Evolutionary conservation across 2,888 invertebrate species (phyloP).

Genomic region (Perizoma flavofasciatum): DNA sequence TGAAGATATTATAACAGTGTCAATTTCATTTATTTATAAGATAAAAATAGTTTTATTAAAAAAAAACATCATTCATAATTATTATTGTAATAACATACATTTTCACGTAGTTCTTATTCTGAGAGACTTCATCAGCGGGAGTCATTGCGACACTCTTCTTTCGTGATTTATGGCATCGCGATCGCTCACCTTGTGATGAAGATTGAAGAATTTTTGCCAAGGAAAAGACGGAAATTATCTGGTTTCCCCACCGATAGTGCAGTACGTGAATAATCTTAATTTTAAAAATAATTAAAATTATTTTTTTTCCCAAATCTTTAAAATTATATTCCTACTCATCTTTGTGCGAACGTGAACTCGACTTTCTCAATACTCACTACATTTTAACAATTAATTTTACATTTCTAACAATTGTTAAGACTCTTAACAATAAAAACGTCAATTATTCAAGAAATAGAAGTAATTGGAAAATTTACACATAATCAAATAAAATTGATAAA

Average conservation of each 20-base stretch:
- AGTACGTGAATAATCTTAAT: no score
- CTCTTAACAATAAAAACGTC: conserved; percentile 62
- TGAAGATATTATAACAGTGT: conserved; percentile 3
- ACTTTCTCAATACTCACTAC: conserved; percentile 62
- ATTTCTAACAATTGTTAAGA: conserved; percentile 51
- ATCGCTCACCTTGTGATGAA: no score
- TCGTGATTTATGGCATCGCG: no score
- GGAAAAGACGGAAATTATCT: no score
- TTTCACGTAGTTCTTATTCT: no score
- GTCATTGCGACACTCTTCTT: no score
- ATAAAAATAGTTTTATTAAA: neutral
- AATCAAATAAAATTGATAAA: conserved; percentile 26
- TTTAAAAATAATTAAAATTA: conserved; percentile 1
- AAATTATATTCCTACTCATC: conserved; percentile 56
- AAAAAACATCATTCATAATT: neutral
- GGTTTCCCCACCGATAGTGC: no score
- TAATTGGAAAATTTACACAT: conserved; percentile 35
- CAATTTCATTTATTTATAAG: neutral
- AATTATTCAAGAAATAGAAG: conserved; percentile 50
- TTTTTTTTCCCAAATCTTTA: conserved; percentile 17
- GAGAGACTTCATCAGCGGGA: no score
- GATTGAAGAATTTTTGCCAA: no score
- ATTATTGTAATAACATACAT: no score
- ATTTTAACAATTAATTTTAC: conserved; percentile 66
- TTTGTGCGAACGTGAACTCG: conserved; percentile 78